A percentile compares a stretch with the other conserved stretches of the same genome.
Evolutionary conservation across 2,113 vertebrate genomes (phyloP).

Genomic region (Thalassoma bifasciatum): DNA sequence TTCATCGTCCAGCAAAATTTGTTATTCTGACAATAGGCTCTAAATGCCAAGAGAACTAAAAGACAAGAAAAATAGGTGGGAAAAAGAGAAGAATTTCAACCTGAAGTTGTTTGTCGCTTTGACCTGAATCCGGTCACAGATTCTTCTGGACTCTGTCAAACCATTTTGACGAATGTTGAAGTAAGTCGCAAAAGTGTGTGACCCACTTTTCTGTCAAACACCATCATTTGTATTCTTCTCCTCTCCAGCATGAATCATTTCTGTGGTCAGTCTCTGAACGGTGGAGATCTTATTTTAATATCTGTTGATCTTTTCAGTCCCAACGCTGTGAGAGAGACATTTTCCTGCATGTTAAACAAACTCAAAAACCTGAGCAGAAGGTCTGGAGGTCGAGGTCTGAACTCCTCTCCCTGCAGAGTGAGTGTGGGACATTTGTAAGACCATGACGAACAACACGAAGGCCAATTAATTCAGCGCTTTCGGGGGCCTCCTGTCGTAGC

Average conservation of each 20-base stretch:
- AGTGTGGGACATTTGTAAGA: not conserved
- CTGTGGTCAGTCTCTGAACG: slow-evolving; percentile 2
- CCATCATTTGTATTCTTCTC: not conserved
- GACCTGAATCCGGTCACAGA: too few relatives aligned
- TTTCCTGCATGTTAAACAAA: not conserved
- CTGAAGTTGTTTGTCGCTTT: too few relatives aligned
- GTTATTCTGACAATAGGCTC: too few relatives aligned
- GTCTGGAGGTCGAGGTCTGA: too few relatives aligned
- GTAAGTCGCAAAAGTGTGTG: too few relatives aligned
- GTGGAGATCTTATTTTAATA: slow-evolving; percentile 16
- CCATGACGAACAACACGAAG: slow-evolving; percentile 22
- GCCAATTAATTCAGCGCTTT: slow-evolving; percentile 52
- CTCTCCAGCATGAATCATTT: slow-evolving; percentile 15
- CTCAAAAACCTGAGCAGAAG: not conserved
- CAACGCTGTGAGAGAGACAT: too few relatives aligned
- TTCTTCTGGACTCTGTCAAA: too few relatives aligned
- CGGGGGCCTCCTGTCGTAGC: slow-evolving; percentile 36
- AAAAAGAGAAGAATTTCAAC: too few relatives aligned
- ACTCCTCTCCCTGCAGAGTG: not conserved
- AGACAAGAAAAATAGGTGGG: too few relatives aligned
- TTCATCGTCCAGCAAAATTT: too few relatives aligned
- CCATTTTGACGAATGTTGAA: too few relatives aligned
- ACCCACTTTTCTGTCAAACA: not conserved
- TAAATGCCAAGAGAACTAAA: too few relatives aligned
- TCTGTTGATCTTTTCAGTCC: not conserved